Base-by-base conservation (phyloP, 2,797 vertebrate genomes). In the Thaleichthys pacificus region DNA sequence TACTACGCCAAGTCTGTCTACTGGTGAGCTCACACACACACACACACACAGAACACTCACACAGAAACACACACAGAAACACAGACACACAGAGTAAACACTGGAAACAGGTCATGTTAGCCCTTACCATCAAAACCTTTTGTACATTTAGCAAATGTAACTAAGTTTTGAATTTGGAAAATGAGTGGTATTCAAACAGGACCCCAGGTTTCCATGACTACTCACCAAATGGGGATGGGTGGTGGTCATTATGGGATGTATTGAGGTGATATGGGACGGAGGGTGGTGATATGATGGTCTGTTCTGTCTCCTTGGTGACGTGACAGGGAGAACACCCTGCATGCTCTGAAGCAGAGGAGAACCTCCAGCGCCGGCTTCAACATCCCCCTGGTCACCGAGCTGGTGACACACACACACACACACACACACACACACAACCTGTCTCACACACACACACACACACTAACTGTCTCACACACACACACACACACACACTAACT, bases 1-100 rank as follows among this genome's bases (percentile, higher is more conserved):
- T 99, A 95, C 87, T 99, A 98, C 72, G 96, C 97, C 77, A 98
- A 97, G 86, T 96, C 96, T 54, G 98, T 99, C 0, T 99, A 96
- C 88, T 99, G 98, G 98, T 99, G 88, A 95, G 96, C 90, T 32
- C 8, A 42, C 35, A 8, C 35, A 6, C 35, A 6, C 35, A 6
- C 6, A 6, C 6, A 1, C 32, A 6, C 32, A 5, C 32, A 35
- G n/a, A n/a, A n/a, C 32, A 35, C 35, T 5, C 35, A 35, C 35
- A 35, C 5, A 7, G 32, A 24, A 24, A 24, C 24, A 24, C 32
- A 6, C 32, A 5, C 32, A 35, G n/a, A n/a, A n/a, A 35, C 35
- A 35, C 5, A 7, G 32, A 24, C 1, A 24, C 24, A 24, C 35
- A 35, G 7, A 35, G 26, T 8, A 35, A 6, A 35, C 35, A 35